phyloP scores from a whole-genome alignment of 2,888 invertebrate genomes.

The Boloria selene region DNA sequence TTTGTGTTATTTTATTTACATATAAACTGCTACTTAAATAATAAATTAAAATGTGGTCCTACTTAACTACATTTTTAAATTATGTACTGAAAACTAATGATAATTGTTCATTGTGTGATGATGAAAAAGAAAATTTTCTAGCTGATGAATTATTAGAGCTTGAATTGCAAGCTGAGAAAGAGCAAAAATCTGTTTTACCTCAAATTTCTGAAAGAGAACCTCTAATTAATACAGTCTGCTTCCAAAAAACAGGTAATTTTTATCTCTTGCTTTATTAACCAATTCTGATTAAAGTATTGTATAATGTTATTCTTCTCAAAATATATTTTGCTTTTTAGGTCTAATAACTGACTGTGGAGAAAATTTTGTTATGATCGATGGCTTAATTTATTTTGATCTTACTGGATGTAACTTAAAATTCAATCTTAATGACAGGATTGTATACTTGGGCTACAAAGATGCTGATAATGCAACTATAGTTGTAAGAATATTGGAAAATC shows the following conservation, averaged over 20 bases:
- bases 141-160: conserved; percentile 68
- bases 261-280: conserved; percentile 26
- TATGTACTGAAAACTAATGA: conserved; percentile 55
- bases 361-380: conserved; percentile 83
- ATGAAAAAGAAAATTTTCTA: conserved; percentile 61
- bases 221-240: conserved; percentile 57
- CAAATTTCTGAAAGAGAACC: conserved; percentile 40
- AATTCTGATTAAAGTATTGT: too few species aligned
- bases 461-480: conserved; percentile 72
- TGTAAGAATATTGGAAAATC: conserved; percentile 81
- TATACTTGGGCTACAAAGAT: conserved; percentile 80
- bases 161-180: conserved; percentile 53
- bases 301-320: too few species aligned
- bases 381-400: conserved; percentile 78
- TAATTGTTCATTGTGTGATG: conserved; percentile 48
- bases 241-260: conserved; percentile 64
- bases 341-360: conserved; percentile 80
- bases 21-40: too few species aligned
- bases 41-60: conserved; percentile 67
- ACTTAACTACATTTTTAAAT: conserved; percentile 63
- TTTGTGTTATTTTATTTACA: background rate
- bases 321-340: conserved; percentile 62
- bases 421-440: conserved; percentile 78
- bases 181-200: conserved; percentile 32
- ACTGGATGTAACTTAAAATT: conserved; percentile 59